These are phyloP conservation scores for Speoplatyrhinus poulsoni DNA, from an alignment of 2,113 vertebrate genomes.

Conservation along the genomic window DNA sequence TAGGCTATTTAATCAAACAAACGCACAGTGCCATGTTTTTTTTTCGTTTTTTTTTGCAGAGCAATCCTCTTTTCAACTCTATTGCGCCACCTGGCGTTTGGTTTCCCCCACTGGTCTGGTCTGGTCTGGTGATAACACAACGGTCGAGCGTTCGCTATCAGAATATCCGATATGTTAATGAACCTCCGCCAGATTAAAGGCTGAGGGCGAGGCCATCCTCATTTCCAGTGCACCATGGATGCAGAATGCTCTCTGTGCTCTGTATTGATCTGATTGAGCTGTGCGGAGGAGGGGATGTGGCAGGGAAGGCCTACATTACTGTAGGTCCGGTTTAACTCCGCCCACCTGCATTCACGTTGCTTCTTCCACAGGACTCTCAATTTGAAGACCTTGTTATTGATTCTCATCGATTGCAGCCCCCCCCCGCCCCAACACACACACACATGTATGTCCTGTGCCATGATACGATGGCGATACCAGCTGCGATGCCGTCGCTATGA, in stretches of 20 bases:
- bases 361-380: slow-evolving; percentile 5
- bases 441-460: not conserved
- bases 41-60: not conserved
- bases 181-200: slow-evolving; percentile 7
- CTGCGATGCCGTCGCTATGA: not conserved
- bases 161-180: not conserved
- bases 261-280: slow-evolving; percentile 55
- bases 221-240: slow-evolving; percentile 6
- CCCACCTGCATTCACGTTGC: slow-evolving; percentile 3
- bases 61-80: slow-evolving; percentile 33
- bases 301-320: slow-evolving; percentile 17
- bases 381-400: slow-evolving; percentile 5
- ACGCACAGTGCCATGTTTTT: not conserved
- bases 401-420: slow-evolving; percentile 9
- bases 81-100: slow-evolving; percentile 59
- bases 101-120: too few relatives aligned
- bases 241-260: slow-evolving; percentile 17
- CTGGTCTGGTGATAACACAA: not conserved
- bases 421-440: not conserved
- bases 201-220: slow-evolving; percentile 12
- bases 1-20: not conserved
- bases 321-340: slow-evolving; percentile 23
- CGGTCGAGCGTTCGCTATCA: not conserved
- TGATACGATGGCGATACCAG: not conserved
- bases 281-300: slow-evolving; percentile 30